Percentiles rank a stretch among this genome's conserved stretches.
phyloP scores from a whole-genome alignment of 92 coral and sea anemone genomes.

The Anthopleura xanthogrammica region DNA sequence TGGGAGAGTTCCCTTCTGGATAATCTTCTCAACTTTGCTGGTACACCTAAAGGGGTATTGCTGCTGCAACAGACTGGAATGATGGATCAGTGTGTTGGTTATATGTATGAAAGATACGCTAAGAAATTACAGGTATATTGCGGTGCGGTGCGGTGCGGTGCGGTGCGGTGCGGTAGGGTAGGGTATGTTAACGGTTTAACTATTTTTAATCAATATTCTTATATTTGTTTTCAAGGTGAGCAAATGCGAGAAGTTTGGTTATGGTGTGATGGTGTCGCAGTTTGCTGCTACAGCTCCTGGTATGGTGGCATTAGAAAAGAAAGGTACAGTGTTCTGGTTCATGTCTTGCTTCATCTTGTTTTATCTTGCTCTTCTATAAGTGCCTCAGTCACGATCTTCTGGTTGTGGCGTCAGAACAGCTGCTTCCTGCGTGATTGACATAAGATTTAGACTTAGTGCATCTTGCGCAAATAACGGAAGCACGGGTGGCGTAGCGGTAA shows the following conservation, averaged over 20 bases:
- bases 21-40: slow-evolving; percentile 95
- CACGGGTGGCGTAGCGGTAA: no score
- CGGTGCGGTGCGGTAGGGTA: no score
- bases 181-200: no score
- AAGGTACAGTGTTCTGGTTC: slow-evolving; percentile 46
- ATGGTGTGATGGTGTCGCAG: slow-evolving; percentile 97
- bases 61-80: slow-evolving; percentile 93
- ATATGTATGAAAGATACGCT: slow-evolving; percentile 92
- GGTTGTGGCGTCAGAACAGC: no score
- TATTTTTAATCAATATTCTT: background rate
- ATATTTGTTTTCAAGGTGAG: slow-evolving; percentile 64
- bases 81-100: slow-evolving; percentile 94
- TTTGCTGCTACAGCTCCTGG: slow-evolving; percentile 99
- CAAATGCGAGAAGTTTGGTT: slow-evolving; percentile 98
- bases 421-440: no score
- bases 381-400: no score
- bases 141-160: no score
- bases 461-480: no score
- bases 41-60: slow-evolving; percentile 92
- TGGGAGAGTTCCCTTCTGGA: slow-evolving; percentile 93
- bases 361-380: background rate
- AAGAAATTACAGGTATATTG: slow-evolving; percentile 82
- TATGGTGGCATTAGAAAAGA: slow-evolving; percentile 80
- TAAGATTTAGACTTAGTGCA: no score
- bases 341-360: background rate